Percentiles rank a stretch among this genome's conserved stretches.
Evolutionary conservation across 2,113 vertebrate genomes (phyloP).

Genomic region (Psilopsiagon aymara): DNA sequence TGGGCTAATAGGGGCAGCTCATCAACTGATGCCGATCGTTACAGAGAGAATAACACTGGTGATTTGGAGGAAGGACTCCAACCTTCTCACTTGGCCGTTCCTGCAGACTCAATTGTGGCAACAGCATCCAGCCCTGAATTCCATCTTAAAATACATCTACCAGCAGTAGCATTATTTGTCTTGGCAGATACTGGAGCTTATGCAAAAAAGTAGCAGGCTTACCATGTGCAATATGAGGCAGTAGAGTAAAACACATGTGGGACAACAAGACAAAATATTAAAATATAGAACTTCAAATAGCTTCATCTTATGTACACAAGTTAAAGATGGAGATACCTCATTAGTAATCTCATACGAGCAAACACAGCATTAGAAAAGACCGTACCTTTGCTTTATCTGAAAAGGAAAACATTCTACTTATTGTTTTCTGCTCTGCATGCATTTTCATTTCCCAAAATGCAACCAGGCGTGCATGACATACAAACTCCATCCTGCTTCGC

Average conservation of each 20-base stretch:
- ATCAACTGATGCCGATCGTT: neutral
- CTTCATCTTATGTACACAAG: neutral
- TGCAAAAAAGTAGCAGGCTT: slow-evolving; percentile 54
- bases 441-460: slow-evolving; percentile 74
- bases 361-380: slow-evolving; percentile 60
- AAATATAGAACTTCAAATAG: neutral
- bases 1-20: neutral
- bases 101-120: neutral
- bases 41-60: neutral
- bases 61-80: neutral
- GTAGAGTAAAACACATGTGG: slow-evolving; percentile 32
- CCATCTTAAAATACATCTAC: neutral
- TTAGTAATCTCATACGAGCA: slow-evolving; percentile 19
- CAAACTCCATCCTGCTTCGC: slow-evolving; percentile 47
- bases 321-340: neutral
- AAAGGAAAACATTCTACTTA: slow-evolving; percentile 76
- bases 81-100: neutral
- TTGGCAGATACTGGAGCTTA: slow-evolving; percentile 6
- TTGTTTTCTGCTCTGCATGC: slow-evolving; percentile 75
- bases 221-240: slow-evolving; percentile 58
- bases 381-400: slow-evolving; percentile 78
- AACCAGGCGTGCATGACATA: slow-evolving; percentile 75
- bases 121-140: slow-evolving; percentile 19
- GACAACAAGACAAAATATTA: slow-evolving; percentile 32
- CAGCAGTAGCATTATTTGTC: neutral